A percentile compares a stretch with the other conserved stretches of the same genome.
These are phyloP conservation scores for Nephrocerus scutellatus DNA, from an alignment of 2,888 invertebrate species.

Conservation along the genomic window DNA sequence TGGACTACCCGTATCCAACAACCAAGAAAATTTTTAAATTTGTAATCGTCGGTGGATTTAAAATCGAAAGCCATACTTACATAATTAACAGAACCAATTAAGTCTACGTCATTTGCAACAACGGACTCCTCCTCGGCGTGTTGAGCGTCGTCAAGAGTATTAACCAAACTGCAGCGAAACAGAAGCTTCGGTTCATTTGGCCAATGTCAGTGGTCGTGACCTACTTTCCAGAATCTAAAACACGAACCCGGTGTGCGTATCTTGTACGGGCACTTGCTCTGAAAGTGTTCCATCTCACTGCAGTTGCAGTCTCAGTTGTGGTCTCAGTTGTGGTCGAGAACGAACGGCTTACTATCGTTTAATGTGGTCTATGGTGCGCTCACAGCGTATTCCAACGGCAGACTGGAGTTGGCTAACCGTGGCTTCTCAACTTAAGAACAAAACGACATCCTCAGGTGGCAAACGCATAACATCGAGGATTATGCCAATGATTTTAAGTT, in stretches of 20 bases:
- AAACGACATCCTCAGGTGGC: conserved; percentile 3
- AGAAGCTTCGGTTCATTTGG: too few relatives aligned
- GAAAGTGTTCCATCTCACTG: too few relatives aligned
- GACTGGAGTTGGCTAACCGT: conserved; percentile 2
- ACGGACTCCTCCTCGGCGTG: too few relatives aligned
- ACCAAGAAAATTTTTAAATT: conserved; percentile 20
- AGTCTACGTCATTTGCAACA: too few relatives aligned
- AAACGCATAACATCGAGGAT: conserved; percentile 5
- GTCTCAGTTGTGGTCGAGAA: not conserved
- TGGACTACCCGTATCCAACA: conserved; percentile 19
- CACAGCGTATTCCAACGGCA: conserved; percentile 5
- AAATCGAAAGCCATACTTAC: conserved; percentile 17
- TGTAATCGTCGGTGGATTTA: too few relatives aligned
- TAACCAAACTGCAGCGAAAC: too few relatives aligned
- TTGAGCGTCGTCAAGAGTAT: too few relatives aligned
- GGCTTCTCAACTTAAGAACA: conserved; percentile 4
- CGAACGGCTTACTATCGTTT: not conserved
- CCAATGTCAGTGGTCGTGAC: not conserved
- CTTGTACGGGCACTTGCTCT: conserved; percentile 7
- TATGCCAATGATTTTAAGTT: conserved; percentile 1
- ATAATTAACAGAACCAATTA: too few relatives aligned
- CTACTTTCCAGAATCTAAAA: not conserved
- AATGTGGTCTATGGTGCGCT: conserved; percentile 7
- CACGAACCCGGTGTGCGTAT: conserved; percentile 2
- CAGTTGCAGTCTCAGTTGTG: too few relatives aligned